These are phyloP conservation scores for Arge pagana DNA, from an alignment of 2,888 invertebrate genomes.

Conservation along the genomic window DNA sequence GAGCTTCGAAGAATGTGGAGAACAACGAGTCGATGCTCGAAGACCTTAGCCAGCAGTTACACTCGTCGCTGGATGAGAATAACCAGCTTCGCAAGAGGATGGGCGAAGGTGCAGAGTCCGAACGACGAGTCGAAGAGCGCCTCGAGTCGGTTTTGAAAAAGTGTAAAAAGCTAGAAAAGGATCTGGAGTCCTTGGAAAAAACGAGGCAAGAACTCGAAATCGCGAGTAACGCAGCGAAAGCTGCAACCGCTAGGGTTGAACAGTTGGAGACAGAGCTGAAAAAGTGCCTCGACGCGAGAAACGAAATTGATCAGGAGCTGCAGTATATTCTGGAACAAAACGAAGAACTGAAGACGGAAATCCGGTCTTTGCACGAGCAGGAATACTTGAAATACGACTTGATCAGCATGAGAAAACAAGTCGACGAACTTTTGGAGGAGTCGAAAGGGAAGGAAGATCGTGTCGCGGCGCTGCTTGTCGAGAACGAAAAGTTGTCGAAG, in stretches of 20 bases:
- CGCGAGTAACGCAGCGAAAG: no score
- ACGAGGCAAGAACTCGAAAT: conserved; percentile 53
- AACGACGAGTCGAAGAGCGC: conserved; percentile 42
- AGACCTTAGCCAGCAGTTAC: conserved; percentile 36
- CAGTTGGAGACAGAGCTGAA: conserved; percentile 59
- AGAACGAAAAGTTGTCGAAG: conserved; percentile 41
- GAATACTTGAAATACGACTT: conserved; percentile 67
- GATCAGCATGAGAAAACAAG: conserved; percentile 62
- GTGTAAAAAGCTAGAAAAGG: conserved; percentile 46
- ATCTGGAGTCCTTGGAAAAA: no score
- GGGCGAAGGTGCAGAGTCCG: conserved; percentile 46
- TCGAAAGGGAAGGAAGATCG: conserved; percentile 31
- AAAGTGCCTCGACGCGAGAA: conserved; percentile 54
- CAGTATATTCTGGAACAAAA: conserved; percentile 42
- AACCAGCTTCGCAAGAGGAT: conserved; percentile 54
- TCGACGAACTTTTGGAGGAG: conserved; percentile 56
- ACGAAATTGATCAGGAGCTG: conserved; percentile 55
- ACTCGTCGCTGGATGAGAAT: conserved; percentile 44
- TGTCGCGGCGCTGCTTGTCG: conserved; percentile 33
- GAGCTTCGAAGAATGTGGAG: conserved; percentile 43
- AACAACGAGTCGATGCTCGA: conserved; percentile 41
- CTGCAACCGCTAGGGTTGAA: conserved; percentile 50
- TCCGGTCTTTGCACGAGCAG: conserved; percentile 50
- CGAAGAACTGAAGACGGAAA: conserved; percentile 39
- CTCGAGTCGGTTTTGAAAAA: conserved; percentile 41